Conservation (phyloP, 2,797 vertebrate genomes). For the Sebastes elongatus region DNA sequence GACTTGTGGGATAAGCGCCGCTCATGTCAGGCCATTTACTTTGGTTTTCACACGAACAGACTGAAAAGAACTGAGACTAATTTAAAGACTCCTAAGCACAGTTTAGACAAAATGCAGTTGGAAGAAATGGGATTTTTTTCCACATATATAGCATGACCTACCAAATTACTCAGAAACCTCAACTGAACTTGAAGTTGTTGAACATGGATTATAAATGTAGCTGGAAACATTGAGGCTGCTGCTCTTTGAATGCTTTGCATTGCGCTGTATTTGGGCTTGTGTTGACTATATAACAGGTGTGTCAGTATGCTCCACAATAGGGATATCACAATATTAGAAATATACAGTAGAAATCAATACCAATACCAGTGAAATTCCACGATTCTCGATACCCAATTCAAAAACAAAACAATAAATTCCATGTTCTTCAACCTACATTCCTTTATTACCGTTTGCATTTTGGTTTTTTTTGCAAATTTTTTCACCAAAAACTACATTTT, state of each 20-base stretch:
- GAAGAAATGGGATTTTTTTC: not conserved
- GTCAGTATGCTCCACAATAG: not conserved
- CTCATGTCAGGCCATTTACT: conserved; percentile 35
- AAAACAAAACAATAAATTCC: not conserved
- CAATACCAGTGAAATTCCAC: not conserved
- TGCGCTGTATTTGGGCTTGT: not conserved
- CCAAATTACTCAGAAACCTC: not conserved
- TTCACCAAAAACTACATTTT: not conserved
- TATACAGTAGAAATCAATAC: not conserved
- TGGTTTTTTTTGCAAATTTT: not conserved
- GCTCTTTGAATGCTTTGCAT: not conserved
- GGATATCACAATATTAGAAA: not conserved
- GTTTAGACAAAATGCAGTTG: conserved; percentile 1
- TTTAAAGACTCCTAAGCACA: conserved; percentile 10
- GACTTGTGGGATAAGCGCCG: conserved; percentile 41
- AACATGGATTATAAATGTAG: not conserved
- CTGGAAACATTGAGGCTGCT: not conserved
- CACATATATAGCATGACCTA: not conserved
- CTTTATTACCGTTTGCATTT: not conserved
- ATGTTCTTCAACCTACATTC: not conserved
- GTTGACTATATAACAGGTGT: not conserved
- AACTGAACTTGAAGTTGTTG: not conserved
- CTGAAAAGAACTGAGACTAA: conserved; percentile 20
- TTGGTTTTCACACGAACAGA: conserved; percentile 24
- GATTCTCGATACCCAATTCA: not conserved